Conservation (phyloP, 2,113 vertebrate species). For the Anthoscopus minutus region DNA sequence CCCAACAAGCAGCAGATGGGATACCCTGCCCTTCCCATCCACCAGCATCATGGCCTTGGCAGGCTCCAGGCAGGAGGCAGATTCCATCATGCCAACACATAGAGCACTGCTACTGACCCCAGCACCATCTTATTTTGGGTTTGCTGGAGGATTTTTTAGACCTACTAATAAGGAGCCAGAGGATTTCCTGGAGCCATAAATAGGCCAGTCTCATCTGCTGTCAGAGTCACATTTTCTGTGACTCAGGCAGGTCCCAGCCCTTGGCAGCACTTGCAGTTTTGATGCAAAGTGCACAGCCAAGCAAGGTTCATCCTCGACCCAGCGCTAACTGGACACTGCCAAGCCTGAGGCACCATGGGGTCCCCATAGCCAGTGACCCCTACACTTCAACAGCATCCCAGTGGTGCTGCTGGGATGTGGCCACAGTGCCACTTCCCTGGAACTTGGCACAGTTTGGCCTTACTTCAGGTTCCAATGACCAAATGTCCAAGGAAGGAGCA, state of each 20-base stretch:
- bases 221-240: constrained; percentile 6
- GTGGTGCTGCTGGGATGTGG: neutral
- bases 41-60: neutral
- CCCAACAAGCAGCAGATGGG: neutral
- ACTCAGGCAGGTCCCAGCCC: neutral
- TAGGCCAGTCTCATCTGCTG: neutral
- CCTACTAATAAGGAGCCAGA: neutral
- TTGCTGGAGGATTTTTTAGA: neutral
- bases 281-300: neutral
- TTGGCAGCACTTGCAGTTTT: neutral
- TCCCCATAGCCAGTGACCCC: neutral
- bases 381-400: neutral
- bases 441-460: neutral
- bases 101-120: neutral
- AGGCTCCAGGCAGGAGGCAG: neutral
- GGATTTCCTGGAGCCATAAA: neutral
- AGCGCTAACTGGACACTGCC: neutral
- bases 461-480: neutral
- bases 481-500: neutral
- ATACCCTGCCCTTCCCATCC: neutral
- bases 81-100: fast-evolving
- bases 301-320: neutral
- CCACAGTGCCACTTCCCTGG: neutral
- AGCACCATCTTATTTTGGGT: neutral
- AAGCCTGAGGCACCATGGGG: neutral